Percentiles rank a stretch among this genome's conserved stretches.
These are phyloP conservation scores for Schrankia costaestrigalis DNA, from an alignment of 2,888 invertebrate species.

Conservation along the genomic window DNA sequence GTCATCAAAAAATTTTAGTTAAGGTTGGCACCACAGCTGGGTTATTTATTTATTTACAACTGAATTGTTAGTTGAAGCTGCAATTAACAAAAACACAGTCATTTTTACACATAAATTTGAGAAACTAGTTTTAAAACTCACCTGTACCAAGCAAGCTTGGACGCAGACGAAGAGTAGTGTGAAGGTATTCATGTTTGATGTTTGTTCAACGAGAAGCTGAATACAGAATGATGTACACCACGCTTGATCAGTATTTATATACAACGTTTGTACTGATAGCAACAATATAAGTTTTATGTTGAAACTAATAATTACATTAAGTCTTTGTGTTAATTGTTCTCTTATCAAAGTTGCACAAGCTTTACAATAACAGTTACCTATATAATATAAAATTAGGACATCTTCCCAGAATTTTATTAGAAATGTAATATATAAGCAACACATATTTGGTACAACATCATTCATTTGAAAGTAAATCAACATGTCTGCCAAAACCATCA, in stretches of 20 bases:
- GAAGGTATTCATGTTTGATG: conserved; percentile 8
- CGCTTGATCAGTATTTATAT: neutral
- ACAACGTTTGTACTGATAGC: neutral
- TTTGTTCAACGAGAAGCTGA: conserved; percentile 9
- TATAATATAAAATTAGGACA: too few relatives aligned
- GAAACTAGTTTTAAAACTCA: neutral
- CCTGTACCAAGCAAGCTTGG: conserved; percentile 13
- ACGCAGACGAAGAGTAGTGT: conserved; percentile 24
- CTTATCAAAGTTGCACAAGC: too few relatives aligned
- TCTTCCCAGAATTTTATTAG: too few relatives aligned
- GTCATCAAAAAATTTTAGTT: neutral
- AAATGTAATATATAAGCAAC: too few relatives aligned
- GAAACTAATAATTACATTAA: too few relatives aligned
- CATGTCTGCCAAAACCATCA: conserved; percentile 19
- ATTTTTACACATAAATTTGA: neutral
- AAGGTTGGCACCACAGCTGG: neutral
- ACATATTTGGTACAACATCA: too few relatives aligned
- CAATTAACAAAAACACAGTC: neutral
- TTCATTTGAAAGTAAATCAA: too few relatives aligned
- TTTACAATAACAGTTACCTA: too few relatives aligned
- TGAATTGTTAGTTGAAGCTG: too few relatives aligned
- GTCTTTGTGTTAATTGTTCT: too few relatives aligned
- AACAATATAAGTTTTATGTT: neutral
- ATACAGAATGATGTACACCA: conserved; percentile 4
- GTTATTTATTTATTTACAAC: too few relatives aligned